Base-by-base conservation (phyloP, 2,797 vertebrate species). In the Myiotriccus ornatus region DNA sequence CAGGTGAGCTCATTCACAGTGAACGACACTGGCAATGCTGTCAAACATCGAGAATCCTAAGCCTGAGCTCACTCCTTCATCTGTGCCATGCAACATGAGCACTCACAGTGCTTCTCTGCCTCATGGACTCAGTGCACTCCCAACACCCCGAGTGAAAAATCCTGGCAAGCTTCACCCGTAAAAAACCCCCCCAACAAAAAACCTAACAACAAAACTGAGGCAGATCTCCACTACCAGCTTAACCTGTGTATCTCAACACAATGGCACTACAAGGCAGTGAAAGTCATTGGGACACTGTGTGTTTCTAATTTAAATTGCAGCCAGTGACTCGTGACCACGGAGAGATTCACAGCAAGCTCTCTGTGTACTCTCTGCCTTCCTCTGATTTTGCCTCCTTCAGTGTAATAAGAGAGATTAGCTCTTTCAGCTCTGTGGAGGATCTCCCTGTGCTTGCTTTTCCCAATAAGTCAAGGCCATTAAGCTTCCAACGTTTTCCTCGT, bases 221-320 rank as follows among this genome's bases (percentile, higher is more conserved):
- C 15, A 39, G 55, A 80, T 27, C 62, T 74, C 15, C 37, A 28
- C 32, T 14, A 43, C 19, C 32, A 25, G 11, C 7, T 23, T 17
- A 14, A 28, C n/a, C 47, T 53, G 78, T 52, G 24, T 20, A 12
- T 16, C 57, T 78, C 81, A 49, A 73, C 39, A 73, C 62, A 81
- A 14, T 0, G n/a, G 39, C 5, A 1, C 44, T 24, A 41, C 20
- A 19, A 47, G 47, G 35, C 43, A 46, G 24, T 21, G 74, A 49
- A 83, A 97, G 83, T 62, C 88, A 60, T 5, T 1, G 57, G 78
- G 68, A 86, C 27, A 21, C 44, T 19, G 63, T 0, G 7, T 75
- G 43, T n/a, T 84, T 76, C 83, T 87, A 10, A 96, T 92, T 93
- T 76, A 63, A 94, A 90, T 43, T 90, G 80, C 80, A 93, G 77